These are phyloP conservation scores for Scaptomyza hsui DNA, from an alignment of 1,140 invertebrate genomes.

Conservation along the genomic window DNA sequence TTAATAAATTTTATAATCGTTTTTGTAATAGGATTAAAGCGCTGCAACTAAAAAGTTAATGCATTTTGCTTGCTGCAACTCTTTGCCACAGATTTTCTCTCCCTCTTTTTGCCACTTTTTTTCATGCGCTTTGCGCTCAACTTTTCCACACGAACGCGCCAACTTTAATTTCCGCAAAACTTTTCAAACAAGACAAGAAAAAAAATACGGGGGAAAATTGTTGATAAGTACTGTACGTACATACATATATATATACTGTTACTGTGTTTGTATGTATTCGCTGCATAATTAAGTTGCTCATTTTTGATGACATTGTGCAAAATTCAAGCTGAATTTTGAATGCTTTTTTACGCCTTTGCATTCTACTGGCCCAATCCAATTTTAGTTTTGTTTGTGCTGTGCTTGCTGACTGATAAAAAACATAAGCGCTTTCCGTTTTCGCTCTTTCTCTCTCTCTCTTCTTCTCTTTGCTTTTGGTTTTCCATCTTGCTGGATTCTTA, in stretches of 20 bases:
- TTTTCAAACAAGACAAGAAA: slow-evolving; percentile 51
- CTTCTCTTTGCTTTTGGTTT: neutral
- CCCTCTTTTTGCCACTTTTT: slow-evolving; percentile 17
- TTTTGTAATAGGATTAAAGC: slow-evolving; percentile 66
- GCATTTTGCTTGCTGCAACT: slow-evolving; percentile 52
- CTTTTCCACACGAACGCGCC: slow-evolving; percentile 75
- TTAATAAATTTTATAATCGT: slow-evolving; percentile 60
- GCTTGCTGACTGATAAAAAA: slow-evolving; percentile 44
- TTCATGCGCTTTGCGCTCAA: slow-evolving; percentile 29
- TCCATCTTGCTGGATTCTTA: slow-evolving; percentile 3
- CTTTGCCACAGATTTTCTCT: slow-evolving; percentile 7
- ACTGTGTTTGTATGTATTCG: slow-evolving; percentile 28
- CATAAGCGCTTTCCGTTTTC: slow-evolving; percentile 52
- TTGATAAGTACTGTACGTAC: slow-evolving; percentile 17
- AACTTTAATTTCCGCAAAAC: slow-evolving; percentile 72
- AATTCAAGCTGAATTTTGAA: slow-evolving; percentile 57
- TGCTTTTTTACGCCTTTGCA: slow-evolving; percentile 11
- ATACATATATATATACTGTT: neutral
- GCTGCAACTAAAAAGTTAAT: slow-evolving; percentile 60
- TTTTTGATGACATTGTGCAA: slow-evolving; percentile 70
- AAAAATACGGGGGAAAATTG: slow-evolving; percentile 12
- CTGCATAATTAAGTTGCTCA: slow-evolving; percentile 66
- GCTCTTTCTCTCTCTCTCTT: neutral
- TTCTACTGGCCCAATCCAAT: slow-evolving; percentile 11
- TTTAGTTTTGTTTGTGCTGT: slow-evolving; percentile 74